Evolutionary conservation across 2,888 invertebrate species (phyloP), one percentile per base, ranked within the genome.

Genomic region (Zygothrica quintamaculata): DNA sequence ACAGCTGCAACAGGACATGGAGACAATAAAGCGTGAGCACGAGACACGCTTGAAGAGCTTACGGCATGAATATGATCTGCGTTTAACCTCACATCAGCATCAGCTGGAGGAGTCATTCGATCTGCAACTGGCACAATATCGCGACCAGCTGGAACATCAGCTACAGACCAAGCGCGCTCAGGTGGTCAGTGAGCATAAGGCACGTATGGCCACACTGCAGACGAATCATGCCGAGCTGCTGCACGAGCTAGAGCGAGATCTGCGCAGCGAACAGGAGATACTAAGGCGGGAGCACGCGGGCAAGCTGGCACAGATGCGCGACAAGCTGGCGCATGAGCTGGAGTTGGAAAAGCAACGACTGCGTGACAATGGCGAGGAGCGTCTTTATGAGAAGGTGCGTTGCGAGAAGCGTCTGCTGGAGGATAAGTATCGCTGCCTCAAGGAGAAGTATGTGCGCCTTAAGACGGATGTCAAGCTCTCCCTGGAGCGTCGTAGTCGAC

Each of bases 391-490:
- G 77, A 94, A 94, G 87, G 90, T 94, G 53, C 92, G 94, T 3
- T 94, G 94, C 81, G 95, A 95, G 84, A 94, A 94, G 77, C 92
- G 94, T n/a, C 88, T 94, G 37, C 87, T 96, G 1, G 94, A 95
- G 74, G 95, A 96, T 76, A 96, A 96, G 88, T 96, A 96, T 88
- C 92, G 93, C 43, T 95, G 95, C 53, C 92, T 96, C 47, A 96
- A 96, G 89, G 96, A 96, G 87, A 96, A 96, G 90, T 96, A 96
- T 81, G 93, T 94, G 15, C 92, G 95, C 9, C 91, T 97, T 55
- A 96, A 96, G 89, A 95, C 94, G 15, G 96, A 96, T 74, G 95
- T 96, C 7, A 95, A 95, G 90, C 91, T 95, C 18, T 95, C 95
- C 0, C 93, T 96, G 55, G 96, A 96, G 84, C 93, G 95, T 22